phyloP scores from a whole-genome alignment of 1,140 invertebrate genomes.

The Calephelis nemesis region DNA sequence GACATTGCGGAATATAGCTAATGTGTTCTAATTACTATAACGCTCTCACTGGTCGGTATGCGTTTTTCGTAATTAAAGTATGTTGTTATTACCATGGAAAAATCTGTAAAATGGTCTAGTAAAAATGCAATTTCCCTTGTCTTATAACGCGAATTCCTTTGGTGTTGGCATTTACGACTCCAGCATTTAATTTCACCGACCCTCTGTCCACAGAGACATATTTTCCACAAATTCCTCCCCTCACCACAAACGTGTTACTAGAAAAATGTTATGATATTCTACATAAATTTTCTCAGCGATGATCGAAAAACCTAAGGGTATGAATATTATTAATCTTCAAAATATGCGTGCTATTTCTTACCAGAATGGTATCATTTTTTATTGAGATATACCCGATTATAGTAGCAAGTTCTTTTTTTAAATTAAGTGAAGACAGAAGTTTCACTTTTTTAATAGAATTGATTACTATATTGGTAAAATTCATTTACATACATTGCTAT shows the following conservation, averaged over 20 bases:
- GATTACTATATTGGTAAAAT: too few species aligned
- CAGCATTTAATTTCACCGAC: constrained; percentile 14
- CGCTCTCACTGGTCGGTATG: too few species aligned
- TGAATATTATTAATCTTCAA: neutral
- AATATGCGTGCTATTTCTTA: neutral
- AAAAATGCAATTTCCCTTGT: constrained; percentile 14
- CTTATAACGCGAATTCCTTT: constrained; percentile 12
- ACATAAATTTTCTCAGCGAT: neutral
- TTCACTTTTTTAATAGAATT: too few species aligned
- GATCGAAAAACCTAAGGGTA: neutral
- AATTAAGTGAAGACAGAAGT: too few species aligned
- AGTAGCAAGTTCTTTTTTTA: too few species aligned
- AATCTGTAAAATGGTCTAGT: neutral
- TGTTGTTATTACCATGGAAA: neutral
- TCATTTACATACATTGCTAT: too few species aligned
- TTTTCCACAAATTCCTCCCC: constrained; percentile 12
- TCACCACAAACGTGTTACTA: constrained; percentile 3
- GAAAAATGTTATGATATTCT: constrained; percentile 6
- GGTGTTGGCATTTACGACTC: constrained; percentile 9
- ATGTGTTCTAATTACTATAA: neutral
- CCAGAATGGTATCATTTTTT: too few species aligned
- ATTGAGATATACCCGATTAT: too few species aligned
- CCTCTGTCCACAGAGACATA: constrained; percentile 15
- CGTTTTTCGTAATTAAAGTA: too few species aligned
- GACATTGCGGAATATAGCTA: too few species aligned